Evolutionary conservation across 2,888 invertebrate genomes (phyloP), one percentile per base, ranked within the genome.

Genomic region (Galerucella calmariensis): DNA sequence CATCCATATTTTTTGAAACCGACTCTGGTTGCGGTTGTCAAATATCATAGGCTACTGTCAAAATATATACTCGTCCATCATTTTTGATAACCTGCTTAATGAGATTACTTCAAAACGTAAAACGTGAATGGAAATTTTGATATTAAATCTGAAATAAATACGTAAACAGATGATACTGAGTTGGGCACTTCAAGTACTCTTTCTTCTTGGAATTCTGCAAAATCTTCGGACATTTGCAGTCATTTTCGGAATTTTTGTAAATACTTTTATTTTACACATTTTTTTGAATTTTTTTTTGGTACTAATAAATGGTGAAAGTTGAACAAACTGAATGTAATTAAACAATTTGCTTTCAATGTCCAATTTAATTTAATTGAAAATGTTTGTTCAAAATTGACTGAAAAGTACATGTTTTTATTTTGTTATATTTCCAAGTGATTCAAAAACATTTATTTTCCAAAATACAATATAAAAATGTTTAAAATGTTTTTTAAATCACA

Each of bases 111-210:
- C 35, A 41, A 41, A 20, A 41, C 35, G 35, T 41, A 8, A 8
- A 41, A 8, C 35, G 9, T 9, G 35, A 35, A 35, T 35, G 35
- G 8, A 41, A 41, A 9, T 1, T 41, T 41, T 9, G 8, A 41
- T 41, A 41, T 41, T 41, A 8, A 41, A 41, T 41, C 35, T 41
- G 35, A 41, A 41, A 41, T 41, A 9, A 41, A 41, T 41, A 41
- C 35, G 35, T 41, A 9, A 41, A 5, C 16, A 9, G 16, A 16
- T 20, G 0, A n/a, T 20, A 56, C 16, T 16, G 3, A 56, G 6
- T 20, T 16, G 56, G 56, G 56, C 56, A 56, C 68, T 58, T 69
- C 66, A 67, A 68, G 69, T 59, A 48, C 74, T 74, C 70, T 74
- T 74, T 74, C 70, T 70, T 67, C 59, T 46, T 48, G 20, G 16